Base-by-base conservation (phyloP, 1,140 invertebrate species). In the Ostrea denselamellosa region DNA sequence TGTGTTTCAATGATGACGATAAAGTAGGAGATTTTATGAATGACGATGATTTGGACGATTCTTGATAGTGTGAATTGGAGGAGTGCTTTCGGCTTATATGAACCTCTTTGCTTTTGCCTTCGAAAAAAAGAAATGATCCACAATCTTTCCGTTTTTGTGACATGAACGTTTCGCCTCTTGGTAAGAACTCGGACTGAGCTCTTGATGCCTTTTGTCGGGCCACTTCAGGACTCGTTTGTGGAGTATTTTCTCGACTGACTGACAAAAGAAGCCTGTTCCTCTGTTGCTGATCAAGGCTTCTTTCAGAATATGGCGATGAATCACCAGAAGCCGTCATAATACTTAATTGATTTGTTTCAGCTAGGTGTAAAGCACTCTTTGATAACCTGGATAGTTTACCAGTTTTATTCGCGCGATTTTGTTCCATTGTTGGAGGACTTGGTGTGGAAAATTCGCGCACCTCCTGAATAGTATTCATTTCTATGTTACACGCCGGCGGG, bases 381-480 rank as follows among this genome's bases (percentile, higher is more conserved):
- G 68, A 77, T 14, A 34, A 14, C 28, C 28, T 77, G 3, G 68
- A 17, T 8, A 34, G 2, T 77, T 77, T 25, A 9, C 25, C 68
- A 12, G 25, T 34, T 25, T 53, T 25, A 17, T 83, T 44, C 7
- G 19, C 17, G 14, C n/a, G 5, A 8, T 83, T 83, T 19, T 22
- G 17, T 52, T 83, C 52, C 28, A 12, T 19, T 8, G n/a, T 54
- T 25, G 17, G 44, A 10, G 82, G 25, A 19, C 82, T 83, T 53
- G 52, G 25, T 22, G 44, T 53, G 19, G 44, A 52, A 52, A 53
- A 8, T 62, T 90, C 90, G 22, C 68, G 65, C 58, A 89, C 88
- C 25, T 90, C 90, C 10, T 87, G n/a, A 52, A 90, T 91, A 0
- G 91, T 90, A 34, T 85, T 86, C 90, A 90, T 90, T 52, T 90